Evolutionary conservation across 2,888 invertebrate species (phyloP).

Genomic region (Frankliniella fusca): DNA sequence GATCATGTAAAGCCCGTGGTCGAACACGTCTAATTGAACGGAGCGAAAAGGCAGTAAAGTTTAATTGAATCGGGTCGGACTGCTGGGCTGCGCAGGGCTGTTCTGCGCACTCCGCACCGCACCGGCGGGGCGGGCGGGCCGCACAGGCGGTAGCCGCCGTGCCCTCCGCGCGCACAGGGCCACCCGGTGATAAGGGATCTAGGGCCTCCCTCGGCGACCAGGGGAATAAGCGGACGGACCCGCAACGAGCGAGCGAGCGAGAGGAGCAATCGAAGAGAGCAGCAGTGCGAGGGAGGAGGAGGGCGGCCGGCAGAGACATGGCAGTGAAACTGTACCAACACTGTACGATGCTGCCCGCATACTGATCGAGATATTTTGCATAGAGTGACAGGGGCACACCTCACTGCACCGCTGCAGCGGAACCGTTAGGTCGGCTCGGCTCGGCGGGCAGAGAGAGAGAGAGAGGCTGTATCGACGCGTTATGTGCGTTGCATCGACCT

Average conservation of each 20-base stretch:
- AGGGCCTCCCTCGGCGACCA: background rate
- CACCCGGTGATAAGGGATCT: background rate
- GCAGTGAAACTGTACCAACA: background rate
- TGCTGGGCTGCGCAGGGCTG: no score
- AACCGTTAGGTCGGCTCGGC: background rate
- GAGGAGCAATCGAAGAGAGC: background rate
- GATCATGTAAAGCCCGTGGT: background rate
- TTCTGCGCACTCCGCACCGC: background rate
- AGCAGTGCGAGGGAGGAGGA: background rate
- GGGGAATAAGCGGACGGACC: no score
- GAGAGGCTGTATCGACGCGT: background rate
- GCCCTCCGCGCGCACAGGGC: no score
- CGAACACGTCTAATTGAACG: background rate
- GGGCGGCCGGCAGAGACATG: background rate
- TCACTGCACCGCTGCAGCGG: background rate
- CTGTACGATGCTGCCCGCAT: conserved; percentile 14
- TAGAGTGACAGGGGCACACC: conserved; percentile 20
- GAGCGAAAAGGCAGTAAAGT: background rate
- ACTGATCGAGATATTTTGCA: conserved; percentile 24
- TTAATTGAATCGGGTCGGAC: background rate
- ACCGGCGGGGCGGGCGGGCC: background rate
- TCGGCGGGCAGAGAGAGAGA: background rate
- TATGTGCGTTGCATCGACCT: no score
- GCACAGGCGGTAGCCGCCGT: no score
- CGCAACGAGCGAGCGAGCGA: background rate